Evolutionary conservation across 2,797 vertebrate species (phyloP).

Genomic region (Cyprinodon diabolis): DNA sequence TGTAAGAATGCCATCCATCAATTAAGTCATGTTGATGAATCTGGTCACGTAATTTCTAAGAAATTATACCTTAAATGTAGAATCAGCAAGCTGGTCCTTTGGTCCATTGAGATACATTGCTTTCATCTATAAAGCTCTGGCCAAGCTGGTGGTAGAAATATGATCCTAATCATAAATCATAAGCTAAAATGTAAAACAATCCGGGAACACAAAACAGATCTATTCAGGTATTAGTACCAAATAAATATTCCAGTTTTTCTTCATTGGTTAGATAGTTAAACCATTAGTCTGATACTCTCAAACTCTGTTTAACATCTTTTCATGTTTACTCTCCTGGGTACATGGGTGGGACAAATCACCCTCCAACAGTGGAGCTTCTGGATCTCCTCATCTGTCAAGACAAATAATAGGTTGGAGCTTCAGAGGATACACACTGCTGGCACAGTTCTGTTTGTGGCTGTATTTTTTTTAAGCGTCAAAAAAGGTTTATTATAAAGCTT

Average conservation of each 20-base stretch:
- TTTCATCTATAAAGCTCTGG: background rate
- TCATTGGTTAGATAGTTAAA: conserved; percentile 35
- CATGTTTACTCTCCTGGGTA: conserved; percentile 63
- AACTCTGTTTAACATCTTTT: conserved; percentile 63
- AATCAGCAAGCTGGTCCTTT: too few relatives aligned
- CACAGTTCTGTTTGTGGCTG: conserved; percentile 51
- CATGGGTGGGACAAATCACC: conserved; percentile 34
- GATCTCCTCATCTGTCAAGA: conserved; percentile 54
- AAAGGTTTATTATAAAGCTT: conserved; percentile 53
- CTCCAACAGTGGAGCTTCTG: conserved; percentile 56
- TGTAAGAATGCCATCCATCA: too few relatives aligned
- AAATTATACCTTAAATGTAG: too few relatives aligned
- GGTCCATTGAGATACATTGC: background rate
- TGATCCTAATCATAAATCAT: background rate
- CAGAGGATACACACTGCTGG: conserved; percentile 37
- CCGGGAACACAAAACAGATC: background rate
- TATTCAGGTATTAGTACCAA: background rate
- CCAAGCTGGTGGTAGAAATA: background rate
- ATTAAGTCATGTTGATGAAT: too few relatives aligned
- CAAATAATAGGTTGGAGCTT: conserved; percentile 46
- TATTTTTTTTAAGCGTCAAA: conserved; percentile 49
- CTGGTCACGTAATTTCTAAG: too few relatives aligned
- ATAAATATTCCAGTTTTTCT: conserved; percentile 26
- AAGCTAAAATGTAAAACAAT: too few relatives aligned
- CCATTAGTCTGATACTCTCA: conserved; percentile 26